A percentile compares a stretch with the other conserved stretches of the same genome.
phyloP scores from a whole-genome alignment of 2,797 vertebrate species.

The Platalea minor region DNA sequence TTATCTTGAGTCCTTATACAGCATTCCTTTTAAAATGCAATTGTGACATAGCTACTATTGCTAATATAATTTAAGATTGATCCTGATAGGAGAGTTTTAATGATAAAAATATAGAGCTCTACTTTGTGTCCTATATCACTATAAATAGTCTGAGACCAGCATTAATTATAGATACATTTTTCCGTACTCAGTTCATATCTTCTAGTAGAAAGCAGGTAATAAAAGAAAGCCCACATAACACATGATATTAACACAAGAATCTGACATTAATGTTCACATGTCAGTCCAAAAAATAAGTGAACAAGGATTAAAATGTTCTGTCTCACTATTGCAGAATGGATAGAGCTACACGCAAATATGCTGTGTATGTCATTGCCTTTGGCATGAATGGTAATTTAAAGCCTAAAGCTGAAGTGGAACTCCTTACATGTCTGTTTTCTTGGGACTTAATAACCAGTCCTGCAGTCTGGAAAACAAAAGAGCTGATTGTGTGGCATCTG shows the following conservation, averaged over 20 bases:
- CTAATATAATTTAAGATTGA: not conserved
- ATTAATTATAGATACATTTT: not conserved
- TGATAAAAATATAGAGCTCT: not conserved
- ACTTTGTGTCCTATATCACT: not conserved
- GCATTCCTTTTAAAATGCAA: not conserved
- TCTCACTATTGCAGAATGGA: not conserved
- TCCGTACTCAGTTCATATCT: not conserved
- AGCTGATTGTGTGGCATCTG: not conserved
- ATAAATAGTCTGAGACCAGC: not conserved
- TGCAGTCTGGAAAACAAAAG: not conserved
- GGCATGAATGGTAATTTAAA: not conserved
- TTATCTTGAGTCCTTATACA: not conserved
- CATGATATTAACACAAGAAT: not conserved
- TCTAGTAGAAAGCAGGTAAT: not conserved
- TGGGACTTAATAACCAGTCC: not conserved
- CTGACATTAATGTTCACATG: not conserved
- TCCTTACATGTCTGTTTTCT: not conserved
- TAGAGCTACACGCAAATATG: not conserved
- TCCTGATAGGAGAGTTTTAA: not conserved
- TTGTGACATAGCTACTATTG: not conserved
- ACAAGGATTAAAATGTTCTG: not conserved
- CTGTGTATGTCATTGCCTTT: not conserved
- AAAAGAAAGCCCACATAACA: not conserved
- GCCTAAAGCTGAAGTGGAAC: not conserved
- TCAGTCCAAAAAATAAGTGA: not conserved